Percentiles rank a stretch among this genome's conserved stretches.
Conservation (phyloP, 2,113 vertebrate genomes). For the Melanerpes aurifrons region DNA sequence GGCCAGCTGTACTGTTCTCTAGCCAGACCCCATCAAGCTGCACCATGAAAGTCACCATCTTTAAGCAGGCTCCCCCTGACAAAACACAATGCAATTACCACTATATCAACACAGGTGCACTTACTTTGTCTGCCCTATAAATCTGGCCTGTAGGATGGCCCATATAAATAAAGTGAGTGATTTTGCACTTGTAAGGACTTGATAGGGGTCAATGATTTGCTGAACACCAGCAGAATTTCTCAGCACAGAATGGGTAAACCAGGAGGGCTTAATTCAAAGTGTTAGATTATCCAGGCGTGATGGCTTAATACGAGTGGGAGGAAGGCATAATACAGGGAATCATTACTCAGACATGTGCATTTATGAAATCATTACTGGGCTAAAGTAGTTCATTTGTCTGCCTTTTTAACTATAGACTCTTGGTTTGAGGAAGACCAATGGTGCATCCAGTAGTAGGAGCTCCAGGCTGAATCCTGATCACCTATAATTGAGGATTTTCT, state of each 20-base stretch:
- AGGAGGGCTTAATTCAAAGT: conserved; percentile 30
- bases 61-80: background rate
- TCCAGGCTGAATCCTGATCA: background rate
- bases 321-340: conserved; percentile 26
- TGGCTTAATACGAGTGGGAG: conserved; percentile 44
- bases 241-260: background rate
- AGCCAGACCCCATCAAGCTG: conserved; percentile 1
- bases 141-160: conserved; percentile 21
- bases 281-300: conserved; percentile 40
- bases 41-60: background rate
- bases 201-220: conserved; percentile 20
- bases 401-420: conserved; percentile 16
- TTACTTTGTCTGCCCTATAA: conserved; percentile 26
- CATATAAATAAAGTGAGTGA: conserved; percentile 20
- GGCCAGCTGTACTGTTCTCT: background rate
- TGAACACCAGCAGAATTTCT: conserved; percentile 27
- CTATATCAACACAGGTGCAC: conserved; percentile 26
- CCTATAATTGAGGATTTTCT: background rate
- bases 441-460: conserved; percentile 20
- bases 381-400: conserved; percentile 47
- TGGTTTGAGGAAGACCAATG: background rate
- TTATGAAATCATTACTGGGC: conserved; percentile 57
- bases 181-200: conserved; percentile 23
- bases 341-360: conserved; percentile 33
- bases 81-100: background rate